Evolutionary conservation across 2,797 vertebrate species (phyloP).

Genomic region (Diceros bicornis): DNA sequence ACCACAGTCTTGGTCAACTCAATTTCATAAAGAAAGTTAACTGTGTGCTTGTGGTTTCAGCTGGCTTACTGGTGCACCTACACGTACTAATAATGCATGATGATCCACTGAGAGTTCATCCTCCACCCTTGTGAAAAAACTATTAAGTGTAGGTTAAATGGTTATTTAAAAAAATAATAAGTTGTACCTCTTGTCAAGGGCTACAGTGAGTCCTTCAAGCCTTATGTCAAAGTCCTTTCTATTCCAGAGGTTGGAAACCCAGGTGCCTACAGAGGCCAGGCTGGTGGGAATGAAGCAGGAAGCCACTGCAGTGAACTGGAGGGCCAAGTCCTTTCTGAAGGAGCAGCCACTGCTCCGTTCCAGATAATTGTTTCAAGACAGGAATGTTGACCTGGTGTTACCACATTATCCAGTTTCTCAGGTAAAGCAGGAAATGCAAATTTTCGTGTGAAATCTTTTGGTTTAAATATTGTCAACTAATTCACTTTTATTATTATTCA

Average conservation of each 20-base stretch:
- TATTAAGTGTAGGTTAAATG: background rate
- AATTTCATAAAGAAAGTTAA: background rate
- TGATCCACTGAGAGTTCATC: background rate
- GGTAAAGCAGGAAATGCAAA: conserved; percentile 75
- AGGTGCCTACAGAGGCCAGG: conserved; percentile 75
- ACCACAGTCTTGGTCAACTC: background rate
- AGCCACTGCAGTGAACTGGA: conserved; percentile 59
- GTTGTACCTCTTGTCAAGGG: background rate
- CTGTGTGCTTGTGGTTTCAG: conserved; percentile 9
- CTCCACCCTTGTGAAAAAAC: conserved; percentile 21
- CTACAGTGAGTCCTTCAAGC: background rate
- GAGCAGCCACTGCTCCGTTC: conserved; percentile 68
- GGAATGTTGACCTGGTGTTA: conserved; percentile 80
- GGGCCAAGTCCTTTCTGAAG: conserved; percentile 69
- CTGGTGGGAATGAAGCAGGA: conserved; percentile 81
- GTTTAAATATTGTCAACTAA: conserved; percentile 51
- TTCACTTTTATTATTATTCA: background rate
- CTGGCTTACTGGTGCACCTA: background rate
- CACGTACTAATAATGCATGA: background rate
- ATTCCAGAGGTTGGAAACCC: conserved; percentile 80
- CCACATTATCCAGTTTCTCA: conserved; percentile 75
- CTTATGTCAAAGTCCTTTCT: conserved; percentile 76
- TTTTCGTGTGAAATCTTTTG: conserved; percentile 55
- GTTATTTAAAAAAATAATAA: conserved; percentile 16
- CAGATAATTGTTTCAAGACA: conserved; percentile 78